These are phyloP conservation scores for Catonia carolina DNA, from an alignment of 2,888 invertebrate genomes.

Conservation along the genomic window DNA sequence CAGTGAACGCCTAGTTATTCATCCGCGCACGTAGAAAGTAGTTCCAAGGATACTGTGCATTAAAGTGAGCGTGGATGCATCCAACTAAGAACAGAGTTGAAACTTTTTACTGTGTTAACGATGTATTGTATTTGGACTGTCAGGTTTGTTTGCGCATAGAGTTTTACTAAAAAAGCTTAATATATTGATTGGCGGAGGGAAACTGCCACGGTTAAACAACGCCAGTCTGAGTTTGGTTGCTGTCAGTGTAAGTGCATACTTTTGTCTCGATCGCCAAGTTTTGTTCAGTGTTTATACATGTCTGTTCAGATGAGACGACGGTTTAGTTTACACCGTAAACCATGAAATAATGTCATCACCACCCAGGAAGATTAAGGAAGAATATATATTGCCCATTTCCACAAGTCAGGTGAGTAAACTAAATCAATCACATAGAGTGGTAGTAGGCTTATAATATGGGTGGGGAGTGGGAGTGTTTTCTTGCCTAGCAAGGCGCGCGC, in stretches of 20 bases:
- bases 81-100: too few species aligned
- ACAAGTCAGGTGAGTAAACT: constrained; percentile 22
- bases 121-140: too few species aligned
- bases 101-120: too few species aligned
- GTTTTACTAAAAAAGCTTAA: too few species aligned
- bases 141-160: too few species aligned
- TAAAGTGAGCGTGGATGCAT: neutral
- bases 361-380: constrained; percentile 20
- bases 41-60: constrained; percentile 10
- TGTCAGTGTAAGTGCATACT: neutral
- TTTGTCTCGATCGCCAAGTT: neutral
- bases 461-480: constrained; percentile 24
- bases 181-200: too few species aligned
- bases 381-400: constrained; percentile 21
- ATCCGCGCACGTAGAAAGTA: constrained; percentile 24
- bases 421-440: constrained; percentile 19
- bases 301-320: neutral
- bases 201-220: neutral
- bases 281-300: neutral
- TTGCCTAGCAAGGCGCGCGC: constrained; percentile 24
- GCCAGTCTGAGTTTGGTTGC: neutral
- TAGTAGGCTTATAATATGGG: constrained; percentile 16
- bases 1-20: constrained; percentile 14
- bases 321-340: too few species aligned
- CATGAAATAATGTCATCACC: constrained; percentile 24